Conservation (phyloP, 2,797 vertebrate species). For the Amazona finschi region DNA sequence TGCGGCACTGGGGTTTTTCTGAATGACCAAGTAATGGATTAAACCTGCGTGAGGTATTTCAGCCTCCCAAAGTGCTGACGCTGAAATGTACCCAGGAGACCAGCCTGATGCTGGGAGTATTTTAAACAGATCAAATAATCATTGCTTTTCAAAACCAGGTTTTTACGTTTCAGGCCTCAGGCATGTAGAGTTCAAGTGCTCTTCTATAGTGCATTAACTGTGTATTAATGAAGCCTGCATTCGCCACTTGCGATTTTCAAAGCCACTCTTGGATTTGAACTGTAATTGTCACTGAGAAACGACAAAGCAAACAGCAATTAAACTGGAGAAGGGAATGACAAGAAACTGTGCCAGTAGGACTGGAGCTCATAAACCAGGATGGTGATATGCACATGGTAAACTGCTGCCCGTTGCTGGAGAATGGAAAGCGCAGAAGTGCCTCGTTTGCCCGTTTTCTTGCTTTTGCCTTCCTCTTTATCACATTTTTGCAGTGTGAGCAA, state of each 20-base stretch:
- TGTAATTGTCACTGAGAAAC: constrained; percentile 64
- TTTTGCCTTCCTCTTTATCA: not conserved
- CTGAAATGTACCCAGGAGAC: constrained; percentile 36
- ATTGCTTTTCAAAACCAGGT: constrained; percentile 1
- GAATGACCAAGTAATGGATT: not conserved
- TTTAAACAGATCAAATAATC: constrained; percentile 44
- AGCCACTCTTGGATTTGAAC: constrained; percentile 26
- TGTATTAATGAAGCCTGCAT: not conserved
- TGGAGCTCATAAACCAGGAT: not conserved
- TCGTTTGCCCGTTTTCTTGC: not conserved
- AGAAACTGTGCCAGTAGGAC: constrained; percentile 26
- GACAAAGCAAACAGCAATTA: constrained; percentile 69
- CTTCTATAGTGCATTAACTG: constrained; percentile 1
- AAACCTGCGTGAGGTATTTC: not conserved
- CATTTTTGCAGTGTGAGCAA: not conserved
- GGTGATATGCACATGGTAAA: not conserved
- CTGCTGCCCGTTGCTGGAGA: constrained; percentile 7
- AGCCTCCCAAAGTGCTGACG: constrained; percentile 19
- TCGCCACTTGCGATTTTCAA: not conserved
- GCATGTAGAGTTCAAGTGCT: constrained; percentile 31
- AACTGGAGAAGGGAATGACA: not conserved
- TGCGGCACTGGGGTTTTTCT: not conserved
- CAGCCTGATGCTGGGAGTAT: not conserved
- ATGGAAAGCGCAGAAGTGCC: not conserved
- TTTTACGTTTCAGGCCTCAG: not conserved